Conservation (phyloP, 2,888 invertebrate genomes). For the Tinea trinotella region DNA sequence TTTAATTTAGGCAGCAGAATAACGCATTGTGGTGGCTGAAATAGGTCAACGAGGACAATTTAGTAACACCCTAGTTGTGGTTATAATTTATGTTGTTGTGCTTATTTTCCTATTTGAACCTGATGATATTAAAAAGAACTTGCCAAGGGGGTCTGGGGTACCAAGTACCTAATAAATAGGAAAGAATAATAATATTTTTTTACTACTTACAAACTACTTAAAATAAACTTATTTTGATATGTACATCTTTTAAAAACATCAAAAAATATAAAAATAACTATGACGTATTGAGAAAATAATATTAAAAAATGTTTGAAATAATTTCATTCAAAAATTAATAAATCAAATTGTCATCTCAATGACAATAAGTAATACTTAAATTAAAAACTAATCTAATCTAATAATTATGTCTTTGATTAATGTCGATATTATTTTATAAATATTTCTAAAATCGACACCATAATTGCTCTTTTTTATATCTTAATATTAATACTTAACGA, state of each 20-base stretch:
- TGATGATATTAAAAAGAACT: too few species aligned
- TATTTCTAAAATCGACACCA: background rate
- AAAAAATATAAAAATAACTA: conserved; percentile 9
- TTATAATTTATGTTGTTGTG: background rate
- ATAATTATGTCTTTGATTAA: conserved; percentile 6
- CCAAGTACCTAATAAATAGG: background rate
- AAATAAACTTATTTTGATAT: conserved; percentile 34
- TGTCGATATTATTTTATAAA: background rate
- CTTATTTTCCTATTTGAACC: too few species aligned
- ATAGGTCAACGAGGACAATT: conserved; percentile 1
- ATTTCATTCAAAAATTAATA: background rate
- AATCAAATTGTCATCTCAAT: background rate
- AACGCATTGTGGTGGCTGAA: conserved; percentile 2
- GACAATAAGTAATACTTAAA: conserved; percentile 7
- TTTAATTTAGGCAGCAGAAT: too few species aligned
- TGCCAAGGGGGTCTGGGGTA: too few species aligned
- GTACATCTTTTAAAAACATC: conserved; percentile 33
- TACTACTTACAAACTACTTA: background rate
- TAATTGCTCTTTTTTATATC: conserved; percentile 11
- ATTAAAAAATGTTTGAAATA: conserved; percentile 10
- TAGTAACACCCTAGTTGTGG: background rate
- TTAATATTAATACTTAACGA: conserved; percentile 23
- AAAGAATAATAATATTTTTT: background rate
- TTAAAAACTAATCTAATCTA: background rate
- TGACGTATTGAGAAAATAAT: background rate